Evolutionary conservation across 2,888 invertebrate species (phyloP).

Genomic region (Diogma glabrata): DNA sequence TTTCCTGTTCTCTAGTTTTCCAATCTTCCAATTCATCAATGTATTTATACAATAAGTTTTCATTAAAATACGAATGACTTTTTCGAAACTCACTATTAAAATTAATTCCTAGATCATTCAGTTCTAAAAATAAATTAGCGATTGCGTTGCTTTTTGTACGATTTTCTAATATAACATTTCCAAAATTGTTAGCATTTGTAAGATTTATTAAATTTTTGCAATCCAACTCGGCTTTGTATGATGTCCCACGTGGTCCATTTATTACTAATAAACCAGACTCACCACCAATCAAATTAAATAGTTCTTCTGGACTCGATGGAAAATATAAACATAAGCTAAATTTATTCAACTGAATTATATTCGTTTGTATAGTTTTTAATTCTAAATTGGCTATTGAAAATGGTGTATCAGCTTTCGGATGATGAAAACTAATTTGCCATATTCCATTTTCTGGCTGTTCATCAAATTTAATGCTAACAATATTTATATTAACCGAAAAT

Average conservation of each 20-base stretch:
- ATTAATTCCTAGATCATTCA: constrained; percentile 19
- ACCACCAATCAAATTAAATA: constrained; percentile 17
- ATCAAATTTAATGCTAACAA: constrained; percentile 18
- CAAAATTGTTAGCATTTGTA: constrained; percentile 13
- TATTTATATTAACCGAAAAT: too few relatives aligned
- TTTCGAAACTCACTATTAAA: constrained; percentile 18
- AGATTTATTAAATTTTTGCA: constrained; percentile 17
- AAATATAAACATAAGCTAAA: constrained; percentile 19
- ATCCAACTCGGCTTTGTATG: constrained; percentile 19
- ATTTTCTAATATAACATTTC: constrained; percentile 19
- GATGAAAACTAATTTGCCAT: constrained; percentile 21
- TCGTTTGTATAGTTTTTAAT: constrained; percentile 15
- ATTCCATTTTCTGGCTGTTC: constrained; percentile 18
- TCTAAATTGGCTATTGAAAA: constrained; percentile 18
- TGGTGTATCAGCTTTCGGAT: constrained; percentile 18
- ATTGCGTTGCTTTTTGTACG: constrained; percentile 18
- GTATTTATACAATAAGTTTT: constrained; percentile 39
- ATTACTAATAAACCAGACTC: constrained; percentile 17
- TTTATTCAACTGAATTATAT: constrained; percentile 19
- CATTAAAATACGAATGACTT: constrained; percentile 16
- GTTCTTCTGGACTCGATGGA: constrained; percentile 15
- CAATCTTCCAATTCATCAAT: constrained; percentile 59
- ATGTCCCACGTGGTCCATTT: constrained; percentile 18
- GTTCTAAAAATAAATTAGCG: constrained; percentile 18
- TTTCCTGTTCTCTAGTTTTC: constrained; percentile 55